Evolutionary conservation across 2,113 vertebrate species (phyloP), one percentile per base, ranked within the genome.

Genomic region (Barbus barbus): DNA sequence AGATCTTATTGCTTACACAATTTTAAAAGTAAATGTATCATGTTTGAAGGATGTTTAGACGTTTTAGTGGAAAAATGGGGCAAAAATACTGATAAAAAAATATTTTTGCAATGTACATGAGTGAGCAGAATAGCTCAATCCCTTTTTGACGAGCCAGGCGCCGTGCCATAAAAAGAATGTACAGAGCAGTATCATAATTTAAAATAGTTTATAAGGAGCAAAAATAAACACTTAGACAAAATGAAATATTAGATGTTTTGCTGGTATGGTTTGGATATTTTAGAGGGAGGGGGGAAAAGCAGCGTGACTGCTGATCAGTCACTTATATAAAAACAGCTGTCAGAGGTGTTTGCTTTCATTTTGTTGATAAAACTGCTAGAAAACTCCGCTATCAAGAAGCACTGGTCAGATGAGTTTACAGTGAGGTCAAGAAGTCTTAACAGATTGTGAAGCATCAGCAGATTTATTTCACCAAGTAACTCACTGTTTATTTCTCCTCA

Each of bases 261-360:
- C 51, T 60, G 2, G 18, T 24, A 11, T 51, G 31, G 73, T 67
- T 79, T 41, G 38, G 63, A 31, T 33, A 48, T 77, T 81, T 71
- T 60, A 51, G 7, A 53, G 16, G 9, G 26, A 36, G n/a, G 38
- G 12, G 3, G 2, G 1, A 26, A 20, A 38, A 22, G 12, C 11
- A 38, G 31, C 61, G 5, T 86, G 26, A 77, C 65, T 16, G 48
- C 81, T 61, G 48, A 24, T 69, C 79, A 22, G 16, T 28, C 24
- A 78, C 28, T 78, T n/a, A 53, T 84, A 78, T 65, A 87, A 83
- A 36, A 73, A 24, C 67, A 56, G 20, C 41, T 82, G 65, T 56
- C 72, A 73, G 38, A 67, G 78, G 11, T 20, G 56, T 44, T 46
- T 79, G 77, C 58, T 63, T 63, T 44, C 56, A 63, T 79, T 83